Percentiles rank a stretch among this genome's conserved stretches.
Conservation (phyloP, 2,113 vertebrate genomes). For the Crotalus horridus region DNA sequence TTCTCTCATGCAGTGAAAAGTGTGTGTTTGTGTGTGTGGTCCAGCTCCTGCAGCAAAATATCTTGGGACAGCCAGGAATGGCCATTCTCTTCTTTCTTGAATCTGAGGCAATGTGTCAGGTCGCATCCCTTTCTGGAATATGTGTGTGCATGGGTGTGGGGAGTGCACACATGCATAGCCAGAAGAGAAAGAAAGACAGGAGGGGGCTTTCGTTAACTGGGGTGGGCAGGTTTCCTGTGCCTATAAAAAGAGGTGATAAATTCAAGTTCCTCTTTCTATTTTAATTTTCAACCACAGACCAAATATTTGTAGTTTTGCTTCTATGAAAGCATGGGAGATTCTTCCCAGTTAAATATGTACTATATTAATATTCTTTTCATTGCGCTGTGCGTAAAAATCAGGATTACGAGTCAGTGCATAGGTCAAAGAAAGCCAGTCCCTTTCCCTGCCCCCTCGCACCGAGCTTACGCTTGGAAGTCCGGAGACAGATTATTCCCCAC, state of each 20-base stretch:
- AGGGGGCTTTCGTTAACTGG: neutral
- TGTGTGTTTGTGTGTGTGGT: neutral
- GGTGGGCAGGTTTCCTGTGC: neutral
- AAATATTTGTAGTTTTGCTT: neutral
- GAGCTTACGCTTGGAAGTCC: neutral
- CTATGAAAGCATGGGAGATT: neutral
- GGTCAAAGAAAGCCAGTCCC: neutral
- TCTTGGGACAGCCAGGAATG: neutral
- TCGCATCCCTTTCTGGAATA: neutral
- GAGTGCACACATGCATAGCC: too few relatives aligned
- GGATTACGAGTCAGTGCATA: neutral
- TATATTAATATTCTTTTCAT: neutral
- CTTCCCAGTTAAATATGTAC: neutral
- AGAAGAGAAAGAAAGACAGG: neutral
- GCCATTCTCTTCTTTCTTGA: neutral
- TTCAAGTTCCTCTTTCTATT: neutral
- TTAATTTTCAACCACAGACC: neutral
- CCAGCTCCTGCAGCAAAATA: too few relatives aligned
- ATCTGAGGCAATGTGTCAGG: neutral
- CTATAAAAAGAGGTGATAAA: neutral
- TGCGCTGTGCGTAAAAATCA: neutral
- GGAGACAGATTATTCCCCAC: neutral
- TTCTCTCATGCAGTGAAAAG: neutral
- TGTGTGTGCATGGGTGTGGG: neutral
- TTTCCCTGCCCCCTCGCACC: too few relatives aligned